Conservation (phyloP, 2,888 invertebrate species). For the Nomada fabriciana region DNA sequence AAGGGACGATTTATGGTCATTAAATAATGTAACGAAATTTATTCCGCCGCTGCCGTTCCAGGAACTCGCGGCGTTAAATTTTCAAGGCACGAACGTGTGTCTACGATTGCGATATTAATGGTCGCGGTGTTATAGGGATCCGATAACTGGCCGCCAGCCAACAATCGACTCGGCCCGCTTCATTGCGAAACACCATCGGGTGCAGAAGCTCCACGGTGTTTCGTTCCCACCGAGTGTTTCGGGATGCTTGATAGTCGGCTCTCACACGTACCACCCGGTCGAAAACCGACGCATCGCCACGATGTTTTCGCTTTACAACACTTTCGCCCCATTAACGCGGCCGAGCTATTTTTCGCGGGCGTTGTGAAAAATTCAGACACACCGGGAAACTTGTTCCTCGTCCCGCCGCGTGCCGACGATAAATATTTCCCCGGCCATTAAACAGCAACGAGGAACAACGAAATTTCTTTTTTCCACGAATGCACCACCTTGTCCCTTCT, state of each 20-base stretch:
- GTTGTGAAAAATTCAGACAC: conserved; percentile 35
- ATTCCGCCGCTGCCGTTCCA: conserved; percentile 47
- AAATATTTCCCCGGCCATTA: conserved; percentile 32
- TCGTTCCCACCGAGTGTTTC: conserved; percentile 6
- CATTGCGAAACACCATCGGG: conserved; percentile 39
- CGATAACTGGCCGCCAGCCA: conserved; percentile 64
- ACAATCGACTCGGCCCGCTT: conserved; percentile 43
- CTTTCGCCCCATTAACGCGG: conserved; percentile 11
- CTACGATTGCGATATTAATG: conserved; percentile 64
- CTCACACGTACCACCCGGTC: conserved; percentile 5
- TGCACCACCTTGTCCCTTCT: background rate
- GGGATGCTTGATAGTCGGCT: conserved; percentile 10
- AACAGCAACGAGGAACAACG: background rate
- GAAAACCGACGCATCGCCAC: background rate
- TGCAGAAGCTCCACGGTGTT: conserved; percentile 21
- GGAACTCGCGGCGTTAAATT: conserved; percentile 56
- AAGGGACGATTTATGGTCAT: conserved; percentile 57
- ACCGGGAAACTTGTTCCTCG: conserved; percentile 12
- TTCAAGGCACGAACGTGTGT: conserved; percentile 53
- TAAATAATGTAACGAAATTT: conserved; percentile 65
- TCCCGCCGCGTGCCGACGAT: conserved; percentile 4
- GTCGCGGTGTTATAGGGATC: conserved; percentile 48
- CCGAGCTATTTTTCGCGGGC: conserved; percentile 11
- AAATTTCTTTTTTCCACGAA: background rate
- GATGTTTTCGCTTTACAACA: background rate